Base-by-base conservation (phyloP, 2,797 vertebrate genomes). In the Clarias pachynema region DNA sequence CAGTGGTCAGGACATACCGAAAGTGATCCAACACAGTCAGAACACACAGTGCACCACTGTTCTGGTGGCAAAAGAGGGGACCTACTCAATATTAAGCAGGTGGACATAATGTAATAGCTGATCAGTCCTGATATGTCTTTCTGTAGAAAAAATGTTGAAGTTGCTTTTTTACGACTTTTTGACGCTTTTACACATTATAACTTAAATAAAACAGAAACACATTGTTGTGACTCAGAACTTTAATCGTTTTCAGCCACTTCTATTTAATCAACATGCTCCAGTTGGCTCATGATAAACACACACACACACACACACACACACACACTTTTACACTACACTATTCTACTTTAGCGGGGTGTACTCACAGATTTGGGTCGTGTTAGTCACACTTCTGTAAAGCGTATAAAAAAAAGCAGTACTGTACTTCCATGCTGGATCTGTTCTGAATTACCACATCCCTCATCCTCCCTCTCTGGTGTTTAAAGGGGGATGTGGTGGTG, bases 381-480 rank as follows among this genome's bases (percentile, higher is more conserved):
- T 86, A 86, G 83, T 86, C 85, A 85, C 79, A 83, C 56, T 69
- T 72, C 69, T 44, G 69, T 40, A n/a, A 72, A 44, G 69, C 37
- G 14, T 49, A 26, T 7, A 73, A 73, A 81, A 57, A 57, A 66
- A 81, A 57, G 49, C 40, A 56, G 65, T n/a, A 63, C 66, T 26
- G 80, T 75, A 53, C 44, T 73, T 53, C 70, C 70, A 73, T n/a
- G 26, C 44, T 73, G 86, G 83, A 63, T 89, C 83, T 87, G 88
- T 85, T 85, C 77, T 24, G 68, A 62, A 79, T 87, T 83, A 83
- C 68, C 65, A 77, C 53, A 87, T 75, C 72, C 53, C 40, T 73
- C 70, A 44, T 49, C 70, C 44, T 75, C 73, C 56, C 26, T 31
- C 53, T 24, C 18, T 37, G 9, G 49, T 31, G 74, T 31, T 22